Conservation (phyloP, 2,888 invertebrate genomes). For the Drosophila macrospina region DNA sequence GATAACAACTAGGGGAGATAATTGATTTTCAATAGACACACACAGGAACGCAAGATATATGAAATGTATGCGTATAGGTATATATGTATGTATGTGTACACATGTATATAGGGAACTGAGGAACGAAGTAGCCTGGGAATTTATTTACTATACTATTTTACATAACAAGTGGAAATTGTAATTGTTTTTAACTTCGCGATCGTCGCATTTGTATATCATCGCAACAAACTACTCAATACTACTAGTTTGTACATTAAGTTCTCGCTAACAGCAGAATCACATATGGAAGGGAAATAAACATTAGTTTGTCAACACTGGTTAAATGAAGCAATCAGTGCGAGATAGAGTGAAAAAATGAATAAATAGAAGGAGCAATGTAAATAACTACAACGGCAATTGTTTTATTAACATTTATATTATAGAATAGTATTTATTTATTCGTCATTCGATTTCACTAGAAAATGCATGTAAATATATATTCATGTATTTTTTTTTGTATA, state of each 20-base stretch:
- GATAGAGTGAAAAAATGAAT: background rate
- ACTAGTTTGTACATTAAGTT: constrained; percentile 21
- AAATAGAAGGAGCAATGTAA: background rate
- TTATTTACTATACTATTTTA: constrained; percentile 24
- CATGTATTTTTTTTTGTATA: constrained; percentile 63
- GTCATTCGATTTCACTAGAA: constrained; percentile 76
- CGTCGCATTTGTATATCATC: constrained; percentile 4
- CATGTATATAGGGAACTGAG: too few species aligned
- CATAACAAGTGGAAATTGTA: constrained; percentile 10
- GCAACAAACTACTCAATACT: background rate
- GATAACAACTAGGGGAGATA: background rate
- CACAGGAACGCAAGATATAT: background rate
- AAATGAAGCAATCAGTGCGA: background rate
- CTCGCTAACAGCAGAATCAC: background rate
- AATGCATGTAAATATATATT: constrained; percentile 80
- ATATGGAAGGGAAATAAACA: background rate
- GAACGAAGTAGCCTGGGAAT: constrained; percentile 15
- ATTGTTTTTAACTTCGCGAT: constrained; percentile 21
- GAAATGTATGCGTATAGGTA: background rate
- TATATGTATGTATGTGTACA: background rate
- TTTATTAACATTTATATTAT: constrained; percentile 61
- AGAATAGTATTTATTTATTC: constrained; percentile 54
- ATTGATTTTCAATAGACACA: constrained; percentile 8
- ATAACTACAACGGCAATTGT: background rate
- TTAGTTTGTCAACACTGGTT: constrained; percentile 10